phyloP scores from a whole-genome alignment of 2,888 invertebrate genomes.

The Hermaeophaga mercurialis region DNA sequence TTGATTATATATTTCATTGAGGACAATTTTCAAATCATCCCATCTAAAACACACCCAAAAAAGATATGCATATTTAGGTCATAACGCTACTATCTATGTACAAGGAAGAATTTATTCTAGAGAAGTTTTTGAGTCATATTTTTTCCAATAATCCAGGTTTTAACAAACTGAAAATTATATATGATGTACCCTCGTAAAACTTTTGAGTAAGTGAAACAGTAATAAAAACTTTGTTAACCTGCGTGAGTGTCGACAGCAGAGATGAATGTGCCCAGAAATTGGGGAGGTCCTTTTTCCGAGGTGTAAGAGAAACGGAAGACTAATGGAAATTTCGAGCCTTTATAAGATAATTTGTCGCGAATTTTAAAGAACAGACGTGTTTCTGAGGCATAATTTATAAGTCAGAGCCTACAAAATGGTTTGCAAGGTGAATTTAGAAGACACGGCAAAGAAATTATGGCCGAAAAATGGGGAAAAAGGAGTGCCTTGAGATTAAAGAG shows the following conservation, averaged over 20 bases:
- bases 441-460: conserved; percentile 1
- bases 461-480: background rate
- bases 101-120: too few relatives aligned
- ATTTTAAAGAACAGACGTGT: conserved; percentile 16
- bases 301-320: conserved; percentile 9
- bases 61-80: too few relatives aligned
- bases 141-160: too few relatives aligned
- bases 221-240: conserved; percentile 26
- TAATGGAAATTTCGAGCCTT: conserved; percentile 20
- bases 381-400: conserved; percentile 12
- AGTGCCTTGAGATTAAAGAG: too few relatives aligned
- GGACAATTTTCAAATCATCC: too few relatives aligned
- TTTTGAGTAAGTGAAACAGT: conserved; percentile 1
- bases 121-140: too few relatives aligned
- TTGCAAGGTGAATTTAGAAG: conserved; percentile 18
- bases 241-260: conserved; percentile 19
- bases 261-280: conserved; percentile 20
- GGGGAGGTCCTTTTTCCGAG: conserved; percentile 14
- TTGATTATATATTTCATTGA: too few relatives aligned
- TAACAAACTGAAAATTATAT: too few relatives aligned
- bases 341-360: conserved; percentile 17
- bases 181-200: background rate
- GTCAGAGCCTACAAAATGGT: conserved; percentile 4
- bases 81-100: too few relatives aligned
- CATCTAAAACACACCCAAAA: too few relatives aligned